These are phyloP conservation scores for Drosophila kepulauana DNA, from an alignment of 1,140 invertebrate species.

Conservation along the genomic window DNA sequence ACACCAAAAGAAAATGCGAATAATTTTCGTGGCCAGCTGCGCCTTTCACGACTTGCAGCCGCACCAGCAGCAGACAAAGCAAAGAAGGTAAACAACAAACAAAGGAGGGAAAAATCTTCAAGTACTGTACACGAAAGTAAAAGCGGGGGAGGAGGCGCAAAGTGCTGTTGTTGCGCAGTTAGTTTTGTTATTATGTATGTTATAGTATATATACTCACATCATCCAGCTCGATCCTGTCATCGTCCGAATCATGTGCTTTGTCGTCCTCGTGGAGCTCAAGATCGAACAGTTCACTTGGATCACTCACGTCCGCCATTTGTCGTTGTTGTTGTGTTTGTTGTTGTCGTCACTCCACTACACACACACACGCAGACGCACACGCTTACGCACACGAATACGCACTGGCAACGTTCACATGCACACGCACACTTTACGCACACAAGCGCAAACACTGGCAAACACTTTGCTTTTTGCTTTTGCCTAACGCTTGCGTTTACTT, in stretches of 20 bases:
- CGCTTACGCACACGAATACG: slow-evolving; percentile 7
- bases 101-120: slow-evolving; percentile 45
- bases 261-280: slow-evolving; percentile 93
- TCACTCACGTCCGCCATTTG: slow-evolving; percentile 89
- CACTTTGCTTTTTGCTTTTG: slow-evolving; percentile 45
- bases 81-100: slow-evolving; percentile 50
- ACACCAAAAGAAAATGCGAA: slow-evolving; percentile 31
- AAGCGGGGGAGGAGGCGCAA: not conserved
- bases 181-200: slow-evolving; percentile 2
- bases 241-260: slow-evolving; percentile 92
- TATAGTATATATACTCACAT: slow-evolving; percentile 86
- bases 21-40: slow-evolving; percentile 22
- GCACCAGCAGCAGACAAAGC: slow-evolving; percentile 27
- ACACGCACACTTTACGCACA: slow-evolving; percentile 35
- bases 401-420: slow-evolving; percentile 18
- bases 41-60: slow-evolving; percentile 2
- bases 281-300: slow-evolving; percentile 90
- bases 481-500: slow-evolving; percentile 6
- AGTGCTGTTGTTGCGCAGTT: slow-evolving; percentile 61
- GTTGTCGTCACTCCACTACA: slow-evolving; percentile 29
- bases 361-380: slow-evolving; percentile 25
- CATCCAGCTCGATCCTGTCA: slow-evolving; percentile 93
- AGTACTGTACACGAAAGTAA: not conserved
- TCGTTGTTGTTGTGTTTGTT: slow-evolving; percentile 61
- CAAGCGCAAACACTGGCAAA: slow-evolving; percentile 48